These are phyloP conservation scores for Hippocampus mohnikei DNA, from an alignment of 2,113 vertebrate species.

Conservation along the genomic window DNA sequence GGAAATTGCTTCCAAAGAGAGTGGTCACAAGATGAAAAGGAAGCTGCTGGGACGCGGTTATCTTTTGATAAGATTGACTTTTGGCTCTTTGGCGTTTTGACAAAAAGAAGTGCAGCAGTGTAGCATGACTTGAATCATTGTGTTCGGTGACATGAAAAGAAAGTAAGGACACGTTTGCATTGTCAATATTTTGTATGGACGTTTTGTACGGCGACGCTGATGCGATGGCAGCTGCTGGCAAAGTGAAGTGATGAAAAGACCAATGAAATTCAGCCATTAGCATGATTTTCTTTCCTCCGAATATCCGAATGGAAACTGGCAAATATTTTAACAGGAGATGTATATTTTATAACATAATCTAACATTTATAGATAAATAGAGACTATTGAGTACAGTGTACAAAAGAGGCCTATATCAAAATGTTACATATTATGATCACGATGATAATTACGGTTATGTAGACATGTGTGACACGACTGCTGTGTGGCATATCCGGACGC, in stretches of 20 bases:
- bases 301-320: constrained; percentile 52
- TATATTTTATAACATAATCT: constrained; percentile 79
- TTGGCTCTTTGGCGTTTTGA: background rate
- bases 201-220: constrained; percentile 16
- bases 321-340: constrained; percentile 76
- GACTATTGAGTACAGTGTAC: constrained; percentile 60
- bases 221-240: constrained; percentile 21
- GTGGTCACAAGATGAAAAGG: constrained; percentile 4
- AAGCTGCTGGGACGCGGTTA: background rate
- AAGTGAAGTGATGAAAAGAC: constrained; percentile 18
- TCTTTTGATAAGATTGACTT: background rate
- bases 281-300: constrained; percentile 37
- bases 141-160: constrained; percentile 11
- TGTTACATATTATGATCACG: constrained; percentile 67
- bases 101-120: constrained; percentile 4
- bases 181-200: constrained; percentile 27
- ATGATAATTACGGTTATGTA: constrained; percentile 33
- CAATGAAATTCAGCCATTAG: constrained; percentile 41
- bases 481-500: constrained; percentile 65
- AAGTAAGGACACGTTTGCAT: constrained; percentile 20
- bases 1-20: constrained; percentile 42
- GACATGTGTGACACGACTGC: constrained; percentile 61
- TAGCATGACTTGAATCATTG: constrained; percentile 45
- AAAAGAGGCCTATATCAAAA: constrained; percentile 64
- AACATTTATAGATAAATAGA: constrained; percentile 76